phyloP scores from a whole-genome alignment of 2,113 vertebrate genomes.

The Uropsilus gracilis region DNA sequence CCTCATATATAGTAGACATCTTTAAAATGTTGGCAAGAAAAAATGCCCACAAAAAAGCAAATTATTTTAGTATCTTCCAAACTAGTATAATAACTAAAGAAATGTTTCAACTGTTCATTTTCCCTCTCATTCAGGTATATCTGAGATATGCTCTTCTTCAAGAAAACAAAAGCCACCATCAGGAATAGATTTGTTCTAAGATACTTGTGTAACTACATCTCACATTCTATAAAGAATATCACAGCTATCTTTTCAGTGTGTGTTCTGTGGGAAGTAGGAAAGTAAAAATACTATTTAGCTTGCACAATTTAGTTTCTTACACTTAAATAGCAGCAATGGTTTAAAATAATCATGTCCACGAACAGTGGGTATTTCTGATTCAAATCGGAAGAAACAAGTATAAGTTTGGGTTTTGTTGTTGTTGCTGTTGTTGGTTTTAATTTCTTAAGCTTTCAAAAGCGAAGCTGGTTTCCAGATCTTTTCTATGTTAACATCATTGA shows the following conservation, averaged over 20 bases:
- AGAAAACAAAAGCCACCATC: constrained; percentile 69
- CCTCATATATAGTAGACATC: constrained; percentile 78
- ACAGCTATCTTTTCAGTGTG: not conserved
- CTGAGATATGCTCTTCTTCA: constrained; percentile 58
- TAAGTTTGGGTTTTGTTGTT: not conserved
- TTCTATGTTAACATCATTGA: not conserved
- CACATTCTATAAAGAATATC: not conserved
- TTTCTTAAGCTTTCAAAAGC: constrained; percentile 11
- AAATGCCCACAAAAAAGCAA: constrained; percentile 67
- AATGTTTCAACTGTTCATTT: constrained; percentile 34
- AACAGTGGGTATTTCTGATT: constrained; percentile 4
- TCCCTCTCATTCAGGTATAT: not conserved
- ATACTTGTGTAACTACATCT: not conserved
- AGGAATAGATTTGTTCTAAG: constrained; percentile 22
- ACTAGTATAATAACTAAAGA: constrained; percentile 69
- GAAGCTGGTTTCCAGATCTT: not conserved
- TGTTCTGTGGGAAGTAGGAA: not conserved
- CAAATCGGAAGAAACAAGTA: not conserved
- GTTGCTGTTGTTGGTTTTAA: not conserved
- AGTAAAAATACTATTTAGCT: constrained; percentile 8
- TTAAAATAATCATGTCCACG: constrained; percentile 26
- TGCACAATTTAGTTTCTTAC: constrained; percentile 19
- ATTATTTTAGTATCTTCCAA: constrained; percentile 72
- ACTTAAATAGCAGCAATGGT: constrained; percentile 43
- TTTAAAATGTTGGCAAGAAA: constrained; percentile 74